Percentiles rank a stretch among this genome's conserved stretches.
Conservation (phyloP, 2,113 vertebrate genomes). For the Phalacrocorax aristotelis region DNA sequence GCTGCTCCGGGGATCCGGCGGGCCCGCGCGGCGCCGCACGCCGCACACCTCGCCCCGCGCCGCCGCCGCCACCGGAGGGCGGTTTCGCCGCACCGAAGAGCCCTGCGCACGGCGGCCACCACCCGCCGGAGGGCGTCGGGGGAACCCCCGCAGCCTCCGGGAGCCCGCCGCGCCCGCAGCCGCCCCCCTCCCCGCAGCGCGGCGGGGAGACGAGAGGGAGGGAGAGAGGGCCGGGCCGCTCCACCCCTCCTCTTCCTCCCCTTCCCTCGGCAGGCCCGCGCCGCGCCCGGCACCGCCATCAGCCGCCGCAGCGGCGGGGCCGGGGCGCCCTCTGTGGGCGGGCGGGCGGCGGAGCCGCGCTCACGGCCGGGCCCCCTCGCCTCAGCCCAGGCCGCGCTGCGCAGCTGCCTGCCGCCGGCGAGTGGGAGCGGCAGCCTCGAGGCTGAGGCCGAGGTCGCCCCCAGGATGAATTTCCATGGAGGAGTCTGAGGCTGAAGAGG, state of each 20-base stretch:
- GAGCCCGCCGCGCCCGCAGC: too few relatives aligned
- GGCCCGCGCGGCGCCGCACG: not conserved
- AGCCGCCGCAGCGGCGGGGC: not conserved
- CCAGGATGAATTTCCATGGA: not conserved
- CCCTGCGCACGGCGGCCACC: too few relatives aligned
- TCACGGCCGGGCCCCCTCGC: not conserved
- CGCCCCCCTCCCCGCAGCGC: too few relatives aligned
- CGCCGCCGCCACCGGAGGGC: too few relatives aligned
- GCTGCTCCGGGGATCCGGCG: not conserved
- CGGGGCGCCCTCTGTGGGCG: not conserved
- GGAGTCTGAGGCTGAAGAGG: not conserved
- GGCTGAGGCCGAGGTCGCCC: not conserved
- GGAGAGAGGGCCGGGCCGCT: too few relatives aligned
- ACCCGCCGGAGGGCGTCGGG: too few relatives aligned
- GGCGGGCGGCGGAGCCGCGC: not conserved
- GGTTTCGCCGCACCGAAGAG: too few relatives aligned
- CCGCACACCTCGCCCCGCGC: not conserved
- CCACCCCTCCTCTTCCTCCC: too few relatives aligned
- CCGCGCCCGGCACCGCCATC: not conserved
- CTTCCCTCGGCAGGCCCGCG: not conserved
- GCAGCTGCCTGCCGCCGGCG: too few relatives aligned
- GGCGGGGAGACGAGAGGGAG: too few relatives aligned
- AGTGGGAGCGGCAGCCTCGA: not conserved
- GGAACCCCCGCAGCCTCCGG: too few relatives aligned
- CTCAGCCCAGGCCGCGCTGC: too few relatives aligned